Evolutionary conservation across 2,113 vertebrate genomes (phyloP).

Genomic region (Menura novaehollandiae): DNA sequence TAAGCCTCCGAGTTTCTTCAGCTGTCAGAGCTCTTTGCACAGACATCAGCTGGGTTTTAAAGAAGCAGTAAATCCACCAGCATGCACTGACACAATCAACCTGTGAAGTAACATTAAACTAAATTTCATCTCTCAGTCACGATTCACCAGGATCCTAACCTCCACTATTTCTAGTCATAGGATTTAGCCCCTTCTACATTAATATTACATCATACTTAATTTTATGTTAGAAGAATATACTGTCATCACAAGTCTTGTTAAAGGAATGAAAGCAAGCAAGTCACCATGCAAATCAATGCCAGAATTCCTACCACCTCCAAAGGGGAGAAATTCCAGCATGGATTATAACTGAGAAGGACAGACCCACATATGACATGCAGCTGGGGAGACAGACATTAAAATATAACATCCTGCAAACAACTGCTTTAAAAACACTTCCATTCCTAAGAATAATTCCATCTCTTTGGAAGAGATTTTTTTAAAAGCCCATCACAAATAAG

Average conservation of each 20-base stretch:
- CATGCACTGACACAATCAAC: background rate
- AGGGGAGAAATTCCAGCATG: background rate
- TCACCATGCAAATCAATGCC: background rate
- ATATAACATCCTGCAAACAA: background rate
- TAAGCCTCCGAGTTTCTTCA: background rate
- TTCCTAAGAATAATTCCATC: background rate
- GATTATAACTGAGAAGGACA: background rate
- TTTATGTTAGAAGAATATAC: background rate
- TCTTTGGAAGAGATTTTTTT: background rate
- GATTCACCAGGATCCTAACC: background rate
- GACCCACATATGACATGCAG: background rate
- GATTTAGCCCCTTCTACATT: background rate
- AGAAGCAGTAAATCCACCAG: background rate
- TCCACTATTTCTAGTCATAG: background rate
- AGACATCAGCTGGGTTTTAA: background rate
- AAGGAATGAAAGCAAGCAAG: background rate
- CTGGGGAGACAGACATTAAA: background rate
- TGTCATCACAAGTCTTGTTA: background rate
- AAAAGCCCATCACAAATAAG: background rate
- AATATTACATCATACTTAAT: background rate
- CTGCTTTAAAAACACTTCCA: background rate
- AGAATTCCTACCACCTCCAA: background rate
- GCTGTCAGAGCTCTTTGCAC: background rate
- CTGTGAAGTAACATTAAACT: background rate
- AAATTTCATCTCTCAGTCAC: background rate